Conservation (phyloP, 2,888 invertebrate species). For the Scaptomyza caliginosa region DNA sequence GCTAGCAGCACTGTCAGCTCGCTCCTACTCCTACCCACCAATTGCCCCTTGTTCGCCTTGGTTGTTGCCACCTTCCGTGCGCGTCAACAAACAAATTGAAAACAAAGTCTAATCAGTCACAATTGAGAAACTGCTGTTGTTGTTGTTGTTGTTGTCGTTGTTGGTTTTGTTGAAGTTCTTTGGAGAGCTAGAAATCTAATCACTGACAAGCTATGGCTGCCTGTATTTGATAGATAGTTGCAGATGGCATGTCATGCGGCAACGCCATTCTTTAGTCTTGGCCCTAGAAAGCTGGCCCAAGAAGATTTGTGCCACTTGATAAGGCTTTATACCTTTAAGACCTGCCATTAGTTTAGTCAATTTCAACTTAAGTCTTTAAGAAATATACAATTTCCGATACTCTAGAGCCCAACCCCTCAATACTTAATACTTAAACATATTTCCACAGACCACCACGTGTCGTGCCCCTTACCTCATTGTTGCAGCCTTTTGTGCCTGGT, state of each 20-base stretch:
- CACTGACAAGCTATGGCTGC: conserved; percentile 70
- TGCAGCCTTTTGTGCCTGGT: conserved; percentile 61
- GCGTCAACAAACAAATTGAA: conserved; percentile 69
- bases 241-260: conserved; percentile 62
- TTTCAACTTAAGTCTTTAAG: conserved; percentile 10
- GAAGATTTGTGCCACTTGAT: conserved; percentile 53
- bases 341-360: conserved; percentile 42
- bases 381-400: conserved; percentile 32
- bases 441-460: conserved; percentile 50
- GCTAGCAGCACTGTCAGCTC: conserved; percentile 38
- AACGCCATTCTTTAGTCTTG: conserved; percentile 8
- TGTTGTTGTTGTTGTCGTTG: conserved; percentile 17
- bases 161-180: conserved; percentile 39
- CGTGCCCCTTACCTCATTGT: conserved; percentile 31
- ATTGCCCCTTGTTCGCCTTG: neutral
- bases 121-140: conserved; percentile 67
- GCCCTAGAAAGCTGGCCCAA: conserved; percentile 45
- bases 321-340: conserved; percentile 41
- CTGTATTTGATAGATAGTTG: conserved; percentile 77
- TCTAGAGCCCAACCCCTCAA: neutral
- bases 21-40: neutral
- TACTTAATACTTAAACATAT: conserved; percentile 4
- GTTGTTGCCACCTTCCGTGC: conserved; percentile 25
- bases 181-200: conserved; percentile 71
- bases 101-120: conserved; percentile 78